Percentiles rank a stretch among this genome's conserved stretches.
These are phyloP conservation scores for Ardeotis arabs DNA, from an alignment of 2,113 vertebrate genomes.

Conservation along the genomic window DNA sequence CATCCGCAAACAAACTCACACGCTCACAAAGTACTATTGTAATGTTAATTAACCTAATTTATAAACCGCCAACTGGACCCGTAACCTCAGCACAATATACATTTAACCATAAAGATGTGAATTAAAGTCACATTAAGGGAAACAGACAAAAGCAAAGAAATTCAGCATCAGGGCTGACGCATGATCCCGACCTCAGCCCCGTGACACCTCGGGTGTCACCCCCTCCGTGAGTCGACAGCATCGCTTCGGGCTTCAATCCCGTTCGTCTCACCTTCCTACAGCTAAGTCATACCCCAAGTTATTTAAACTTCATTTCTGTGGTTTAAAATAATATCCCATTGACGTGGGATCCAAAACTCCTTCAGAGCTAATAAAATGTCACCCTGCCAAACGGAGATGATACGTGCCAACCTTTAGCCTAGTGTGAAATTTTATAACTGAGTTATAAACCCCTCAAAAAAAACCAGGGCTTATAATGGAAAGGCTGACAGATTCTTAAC, in stretches of 20 bases:
- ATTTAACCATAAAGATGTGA: constrained; percentile 55
- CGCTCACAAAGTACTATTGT: constrained; percentile 21
- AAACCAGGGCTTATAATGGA: constrained; percentile 69
- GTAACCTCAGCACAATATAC: constrained; percentile 47
- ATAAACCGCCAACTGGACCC: constrained; percentile 64
- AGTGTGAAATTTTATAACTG: constrained; percentile 77
- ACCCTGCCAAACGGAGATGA: constrained; percentile 71
- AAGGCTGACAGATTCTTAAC: constrained; percentile 78
- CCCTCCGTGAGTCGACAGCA: background rate
- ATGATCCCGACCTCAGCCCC: background rate
- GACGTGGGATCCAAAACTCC: constrained; percentile 71
- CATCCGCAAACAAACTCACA: background rate
- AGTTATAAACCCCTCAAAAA: constrained; percentile 80
- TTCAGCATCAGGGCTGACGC: background rate
- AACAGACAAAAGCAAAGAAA: constrained; percentile 29
- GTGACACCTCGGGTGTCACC: background rate
- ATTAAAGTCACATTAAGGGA: constrained; percentile 43
- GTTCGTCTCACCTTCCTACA: constrained; percentile 10
- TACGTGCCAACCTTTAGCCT: constrained; percentile 71
- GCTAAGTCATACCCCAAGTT: constrained; percentile 63
- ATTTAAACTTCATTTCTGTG: constrained; percentile 71
- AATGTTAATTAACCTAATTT: constrained; percentile 75
- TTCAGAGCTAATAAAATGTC: constrained; percentile 76
- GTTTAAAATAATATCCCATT: constrained; percentile 73
- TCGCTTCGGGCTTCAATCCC: background rate